These are phyloP conservation scores for human (Homo sapiens) DNA, from an alignment of 2,113 vertebrate species.

Conservation along the genomic window GRCh38 chr11:7219001-7219500, in stretches of 20 bases:
- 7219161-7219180: neutral
- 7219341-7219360: neutral
- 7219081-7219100: neutral
- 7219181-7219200: neutral
- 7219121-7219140: neutral
- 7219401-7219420: conserved; percentile 1
- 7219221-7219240: conserved; percentile 29
- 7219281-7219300: neutral
- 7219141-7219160: neutral
- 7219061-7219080: neutral
- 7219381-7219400: neutral
- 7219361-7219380: neutral
- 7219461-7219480: neutral
- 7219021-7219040: neutral
- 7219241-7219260: conserved; percentile 2
- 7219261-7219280: neutral
- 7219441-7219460: neutral
- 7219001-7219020: neutral
- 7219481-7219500: neutral
- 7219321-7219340: neutral
- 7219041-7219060: neutral
- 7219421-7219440: neutral
- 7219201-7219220: conserved; percentile 16
- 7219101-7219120: neutral
- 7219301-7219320: neutral